Conservation (phyloP, 92 coral and sea anemone genomes). For the Montipora capitata region DNA sequence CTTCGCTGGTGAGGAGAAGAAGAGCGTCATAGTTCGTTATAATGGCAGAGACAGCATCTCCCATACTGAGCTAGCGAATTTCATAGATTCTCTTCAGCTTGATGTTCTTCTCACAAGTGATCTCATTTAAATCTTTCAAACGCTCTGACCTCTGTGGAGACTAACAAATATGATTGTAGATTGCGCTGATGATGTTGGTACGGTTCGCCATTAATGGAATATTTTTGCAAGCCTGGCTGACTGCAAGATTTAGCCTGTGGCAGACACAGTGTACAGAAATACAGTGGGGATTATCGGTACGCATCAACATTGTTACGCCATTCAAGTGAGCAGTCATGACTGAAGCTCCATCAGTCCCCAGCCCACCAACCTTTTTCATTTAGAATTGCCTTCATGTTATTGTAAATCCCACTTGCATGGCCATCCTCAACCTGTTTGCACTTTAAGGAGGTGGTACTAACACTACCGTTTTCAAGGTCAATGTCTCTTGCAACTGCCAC, state of each 20-base stretch:
- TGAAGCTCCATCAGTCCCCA: slow-evolving; percentile 60
- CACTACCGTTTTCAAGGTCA: too few relatives aligned
- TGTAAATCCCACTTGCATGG: too few relatives aligned
- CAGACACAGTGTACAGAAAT: slow-evolving; percentile 47
- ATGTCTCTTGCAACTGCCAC: too few relatives aligned
- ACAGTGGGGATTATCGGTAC: slow-evolving; percentile 42
- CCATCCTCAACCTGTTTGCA: too few relatives aligned
- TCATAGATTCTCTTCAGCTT: slow-evolving; percentile 60
- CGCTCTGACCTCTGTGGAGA: slow-evolving; percentile 37
- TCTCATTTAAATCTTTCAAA: slow-evolving; percentile 34
- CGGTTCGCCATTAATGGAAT: slow-evolving; percentile 28
- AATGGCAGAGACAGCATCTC: slow-evolving; percentile 54
- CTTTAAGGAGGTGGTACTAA: too few relatives aligned
- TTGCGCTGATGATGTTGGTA: slow-evolving; percentile 13
- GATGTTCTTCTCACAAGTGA: slow-evolving; percentile 43
- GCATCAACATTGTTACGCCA: slow-evolving; percentile 31
- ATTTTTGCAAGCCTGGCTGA: slow-evolving; percentile 49
- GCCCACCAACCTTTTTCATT: slow-evolving; percentile 53
- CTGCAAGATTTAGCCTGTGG: slow-evolving; percentile 46
- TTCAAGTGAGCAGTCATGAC: slow-evolving; percentile 48
- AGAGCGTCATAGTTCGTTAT: slow-evolving; percentile 58
- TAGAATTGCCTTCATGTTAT: slow-evolving; percentile 26
- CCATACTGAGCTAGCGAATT: slow-evolving; percentile 57
- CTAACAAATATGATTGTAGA: slow-evolving; percentile 22
- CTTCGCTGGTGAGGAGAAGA: slow-evolving; percentile 48